A percentile compares a stretch with the other conserved stretches of the same genome.
phyloP scores from a whole-genome alignment of 2,888 invertebrate genomes.

The Hirudinaria manillensis region DNA sequence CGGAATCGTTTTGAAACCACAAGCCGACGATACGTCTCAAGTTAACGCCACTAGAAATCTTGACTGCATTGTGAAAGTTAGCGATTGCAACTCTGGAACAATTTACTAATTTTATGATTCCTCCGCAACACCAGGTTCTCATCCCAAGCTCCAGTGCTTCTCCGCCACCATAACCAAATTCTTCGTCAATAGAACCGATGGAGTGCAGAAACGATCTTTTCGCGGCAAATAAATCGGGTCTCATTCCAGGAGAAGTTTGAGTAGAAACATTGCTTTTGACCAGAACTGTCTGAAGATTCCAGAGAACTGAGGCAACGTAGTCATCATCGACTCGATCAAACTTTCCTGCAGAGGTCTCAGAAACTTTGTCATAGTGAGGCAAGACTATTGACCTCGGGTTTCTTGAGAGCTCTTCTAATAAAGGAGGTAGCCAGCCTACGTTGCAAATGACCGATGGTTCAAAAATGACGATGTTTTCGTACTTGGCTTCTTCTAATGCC shows the following conservation, averaged over 20 bases:
- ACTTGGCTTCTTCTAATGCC: constrained; percentile 32
- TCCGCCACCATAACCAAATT: constrained; percentile 33
- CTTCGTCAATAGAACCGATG: constrained; percentile 30
- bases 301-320: constrained; percentile 35
- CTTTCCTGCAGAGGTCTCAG: constrained; percentile 37
- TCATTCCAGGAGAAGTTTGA: constrained; percentile 30
- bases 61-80: constrained; percentile 38
- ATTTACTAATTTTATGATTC: constrained; percentile 34
- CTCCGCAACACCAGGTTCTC: constrained; percentile 35
- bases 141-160: constrained; percentile 33
- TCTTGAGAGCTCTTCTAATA: constrained; percentile 34
- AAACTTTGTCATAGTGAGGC: constrained; percentile 39
- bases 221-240: constrained; percentile 33
- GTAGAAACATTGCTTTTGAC: constrained; percentile 15
- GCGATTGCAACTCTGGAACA: constrained; percentile 41
- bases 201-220: constrained; percentile 29
- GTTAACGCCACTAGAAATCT: constrained; percentile 34
- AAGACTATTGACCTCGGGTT: constrained; percentile 37
- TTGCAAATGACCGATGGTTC: constrained; percentile 38
- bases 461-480: constrained; percentile 38
- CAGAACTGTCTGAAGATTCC: constrained; percentile 34
- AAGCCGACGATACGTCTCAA: constrained; percentile 34
- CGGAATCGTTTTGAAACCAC: constrained; percentile 37
- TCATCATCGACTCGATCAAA: constrained; percentile 33
- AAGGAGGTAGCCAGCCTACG: constrained; percentile 40